phyloP scores from a whole-genome alignment of 2,888 invertebrate genomes.

The Opisthograptis luteolata region DNA sequence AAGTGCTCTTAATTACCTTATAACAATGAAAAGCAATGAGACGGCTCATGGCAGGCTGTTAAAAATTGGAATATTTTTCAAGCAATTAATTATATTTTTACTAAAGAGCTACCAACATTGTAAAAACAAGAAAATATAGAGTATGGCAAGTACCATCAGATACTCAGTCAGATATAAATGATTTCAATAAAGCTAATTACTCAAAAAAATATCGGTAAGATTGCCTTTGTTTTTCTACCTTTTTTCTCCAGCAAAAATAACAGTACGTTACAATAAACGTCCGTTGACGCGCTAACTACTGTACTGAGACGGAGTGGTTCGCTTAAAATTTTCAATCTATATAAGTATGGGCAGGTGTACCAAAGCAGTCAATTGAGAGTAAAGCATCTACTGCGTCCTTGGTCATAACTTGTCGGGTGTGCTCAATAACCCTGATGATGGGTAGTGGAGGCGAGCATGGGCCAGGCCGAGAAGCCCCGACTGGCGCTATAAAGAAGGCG shows the following conservation, averaged over 20 bases:
- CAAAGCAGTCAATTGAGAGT: constrained; percentile 18
- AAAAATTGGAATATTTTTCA: too few relatives aligned
- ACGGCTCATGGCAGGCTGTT: too few relatives aligned
- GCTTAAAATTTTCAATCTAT: constrained; percentile 28
- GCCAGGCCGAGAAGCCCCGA: constrained; percentile 17
- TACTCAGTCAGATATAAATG: too few relatives aligned
- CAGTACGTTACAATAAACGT: constrained; percentile 25
- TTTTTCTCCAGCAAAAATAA: constrained; percentile 19
- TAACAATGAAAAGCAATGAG: too few relatives aligned
- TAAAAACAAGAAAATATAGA: too few relatives aligned
- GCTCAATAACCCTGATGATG: constrained; percentile 23
- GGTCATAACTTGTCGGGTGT: constrained; percentile 20
- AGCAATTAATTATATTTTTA: too few relatives aligned
- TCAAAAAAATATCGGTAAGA: neutral
- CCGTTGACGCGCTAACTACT: constrained; percentile 21
- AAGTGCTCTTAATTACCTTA: too few relatives aligned
- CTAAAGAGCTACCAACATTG: too few relatives aligned
- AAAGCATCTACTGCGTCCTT: constrained; percentile 15
- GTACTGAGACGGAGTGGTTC: constrained; percentile 13
- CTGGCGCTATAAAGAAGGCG: constrained; percentile 52
- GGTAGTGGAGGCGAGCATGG: constrained; percentile 21
- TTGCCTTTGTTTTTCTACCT: neutral
- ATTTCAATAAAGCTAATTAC: too few relatives aligned
- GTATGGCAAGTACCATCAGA: too few relatives aligned
- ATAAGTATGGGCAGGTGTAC: constrained; percentile 26